A percentile compares a stretch with the other conserved stretches of the same genome.
Conservation (phyloP, 2,113 vertebrate genomes). For the Odocoileus hemionus region DNA sequence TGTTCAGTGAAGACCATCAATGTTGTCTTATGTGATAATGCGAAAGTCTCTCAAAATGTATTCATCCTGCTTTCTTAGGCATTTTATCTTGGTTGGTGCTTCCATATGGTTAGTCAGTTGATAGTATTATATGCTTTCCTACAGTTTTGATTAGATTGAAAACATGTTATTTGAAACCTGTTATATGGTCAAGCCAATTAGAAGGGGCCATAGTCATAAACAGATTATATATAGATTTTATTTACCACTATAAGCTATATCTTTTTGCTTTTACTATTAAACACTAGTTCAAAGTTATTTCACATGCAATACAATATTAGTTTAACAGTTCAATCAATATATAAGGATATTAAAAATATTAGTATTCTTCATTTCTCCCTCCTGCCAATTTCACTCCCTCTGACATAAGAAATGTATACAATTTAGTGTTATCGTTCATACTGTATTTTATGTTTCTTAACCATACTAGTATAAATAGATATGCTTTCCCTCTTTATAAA, state of each 20-base stretch:
- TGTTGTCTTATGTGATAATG: background rate
- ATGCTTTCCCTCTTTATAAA: background rate
- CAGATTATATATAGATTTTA: background rate
- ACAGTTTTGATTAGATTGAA: background rate
- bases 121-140: background rate
- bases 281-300: background rate
- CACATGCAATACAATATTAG: background rate
- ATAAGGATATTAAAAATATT: background rate
- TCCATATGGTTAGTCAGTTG: background rate
- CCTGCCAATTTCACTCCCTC: background rate
- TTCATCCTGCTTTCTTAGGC: background rate
- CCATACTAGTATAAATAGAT: background rate
- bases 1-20: background rate
- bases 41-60: background rate
- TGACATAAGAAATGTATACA: background rate
- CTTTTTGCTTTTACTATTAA: background rate
- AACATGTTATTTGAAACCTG: background rate
- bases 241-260: background rate
- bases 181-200: background rate
- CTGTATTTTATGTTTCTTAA: background rate
- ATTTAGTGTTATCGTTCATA: background rate
- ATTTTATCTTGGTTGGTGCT: background rate
- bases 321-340: background rate
- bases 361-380: background rate
- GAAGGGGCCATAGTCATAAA: background rate